Conservation (phyloP, 1,140 invertebrate species). For the Diabrotica virgifera region DNA sequence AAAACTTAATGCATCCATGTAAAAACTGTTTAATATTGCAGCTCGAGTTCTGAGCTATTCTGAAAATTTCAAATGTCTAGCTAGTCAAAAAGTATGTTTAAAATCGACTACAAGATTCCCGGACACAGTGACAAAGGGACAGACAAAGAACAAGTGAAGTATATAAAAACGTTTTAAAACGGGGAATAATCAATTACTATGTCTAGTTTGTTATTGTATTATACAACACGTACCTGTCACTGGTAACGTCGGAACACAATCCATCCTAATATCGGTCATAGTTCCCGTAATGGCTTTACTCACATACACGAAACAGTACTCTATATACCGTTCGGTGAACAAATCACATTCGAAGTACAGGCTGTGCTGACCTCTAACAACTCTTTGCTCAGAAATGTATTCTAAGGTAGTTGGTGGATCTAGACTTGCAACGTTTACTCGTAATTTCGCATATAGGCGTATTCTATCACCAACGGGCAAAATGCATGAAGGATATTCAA, state of each 20-base stretch:
- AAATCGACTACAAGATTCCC: too few species aligned
- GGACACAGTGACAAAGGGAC: too few species aligned
- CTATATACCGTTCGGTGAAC: slow-evolving; percentile 75
- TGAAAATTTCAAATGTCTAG: too few species aligned
- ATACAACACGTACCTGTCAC: slow-evolving; percentile 60
- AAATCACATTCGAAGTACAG: slow-evolving; percentile 77
- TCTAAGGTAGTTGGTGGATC: slow-evolving; percentile 59
- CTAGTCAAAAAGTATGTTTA: too few species aligned
- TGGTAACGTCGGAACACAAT: slow-evolving; percentile 77
- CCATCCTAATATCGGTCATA: slow-evolving; percentile 74
- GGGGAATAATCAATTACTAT: too few species aligned
- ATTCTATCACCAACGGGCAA: slow-evolving; percentile 70
- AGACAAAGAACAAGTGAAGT: too few species aligned
- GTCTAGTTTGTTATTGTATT: too few species aligned
- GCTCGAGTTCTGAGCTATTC: too few species aligned
- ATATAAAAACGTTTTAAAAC: too few species aligned
- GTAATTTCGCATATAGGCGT: slow-evolving; percentile 66
- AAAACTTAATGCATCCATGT: too few species aligned
- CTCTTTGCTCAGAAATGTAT: slow-evolving; percentile 64
- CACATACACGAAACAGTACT: slow-evolving; percentile 84
- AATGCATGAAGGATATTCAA: slow-evolving; percentile 78
- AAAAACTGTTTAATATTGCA: too few species aligned
- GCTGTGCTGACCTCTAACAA: slow-evolving; percentile 64
- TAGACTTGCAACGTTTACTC: slow-evolving; percentile 65
- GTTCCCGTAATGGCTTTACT: slow-evolving; percentile 77